Conservation (phyloP, 2,113 vertebrate species). For the Peromyscus californicus region DNA sequence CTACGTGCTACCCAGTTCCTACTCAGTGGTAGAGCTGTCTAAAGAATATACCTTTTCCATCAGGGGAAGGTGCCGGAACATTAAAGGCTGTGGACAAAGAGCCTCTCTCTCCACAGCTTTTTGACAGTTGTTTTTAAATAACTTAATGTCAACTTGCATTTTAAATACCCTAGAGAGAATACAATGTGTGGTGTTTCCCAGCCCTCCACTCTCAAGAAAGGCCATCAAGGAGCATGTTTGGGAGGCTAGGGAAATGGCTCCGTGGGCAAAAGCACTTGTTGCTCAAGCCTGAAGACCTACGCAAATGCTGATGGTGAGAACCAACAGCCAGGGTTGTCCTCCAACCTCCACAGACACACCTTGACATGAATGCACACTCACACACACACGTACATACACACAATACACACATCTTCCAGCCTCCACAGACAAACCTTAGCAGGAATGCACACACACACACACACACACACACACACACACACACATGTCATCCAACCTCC, state of each 20-base stretch:
- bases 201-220: constrained; percentile 50
- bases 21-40: neutral
- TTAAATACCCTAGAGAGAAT: constrained; percentile 6
- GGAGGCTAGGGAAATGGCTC: neutral
- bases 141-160: neutral
- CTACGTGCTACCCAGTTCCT: constrained; percentile 12
- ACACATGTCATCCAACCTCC: too few relatives aligned
- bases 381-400: neutral
- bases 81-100: neutral
- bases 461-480: too few relatives aligned
- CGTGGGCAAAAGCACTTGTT: neutral
- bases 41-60: neutral
- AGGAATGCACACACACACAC: too few relatives aligned
- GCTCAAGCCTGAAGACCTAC: neutral
- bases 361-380: neutral
- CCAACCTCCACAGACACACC: neutral
- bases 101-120: neutral
- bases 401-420: too few relatives aligned
- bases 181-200: neutral
- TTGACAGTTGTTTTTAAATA: neutral
- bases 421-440: too few relatives aligned
- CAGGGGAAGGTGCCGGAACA: neutral
- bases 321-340: too few relatives aligned
- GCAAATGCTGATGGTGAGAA: neutral
- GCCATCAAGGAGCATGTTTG: constrained; percentile 4